A percentile compares a stretch with the other conserved stretches of the same genome.
Conservation (phyloP, 64 coral and sea anemone genomes). For the Anthopleura sola region DNA sequence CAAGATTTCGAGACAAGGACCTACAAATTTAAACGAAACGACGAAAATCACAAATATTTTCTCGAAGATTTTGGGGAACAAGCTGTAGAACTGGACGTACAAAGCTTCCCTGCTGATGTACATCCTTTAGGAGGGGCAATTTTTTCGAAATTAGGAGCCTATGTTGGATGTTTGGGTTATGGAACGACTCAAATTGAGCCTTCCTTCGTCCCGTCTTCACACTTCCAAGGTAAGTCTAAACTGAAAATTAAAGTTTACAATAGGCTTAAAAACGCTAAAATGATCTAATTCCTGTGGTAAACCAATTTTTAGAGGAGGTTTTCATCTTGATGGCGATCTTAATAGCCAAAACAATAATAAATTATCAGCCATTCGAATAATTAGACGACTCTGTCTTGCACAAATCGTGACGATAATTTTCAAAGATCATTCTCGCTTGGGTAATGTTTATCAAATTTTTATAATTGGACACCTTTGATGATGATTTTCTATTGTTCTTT, state of each 20-base stretch:
- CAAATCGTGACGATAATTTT: not conserved
- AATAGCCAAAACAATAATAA: not conserved
- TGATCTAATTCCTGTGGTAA: not conserved
- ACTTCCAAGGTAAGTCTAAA: not conserved
- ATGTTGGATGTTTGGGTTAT: slow-evolving; percentile 26
- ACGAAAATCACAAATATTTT: not conserved
- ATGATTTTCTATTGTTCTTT: not conserved
- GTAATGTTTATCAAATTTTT: not conserved
- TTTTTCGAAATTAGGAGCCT: slow-evolving; percentile 40
- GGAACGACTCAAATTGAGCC: not conserved
- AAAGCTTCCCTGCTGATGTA: slow-evolving; percentile 16
- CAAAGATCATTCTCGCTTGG: not conserved
- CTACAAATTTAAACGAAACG: slow-evolving; percentile 30
- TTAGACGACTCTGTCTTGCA: not conserved
- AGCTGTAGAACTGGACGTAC: not conserved
- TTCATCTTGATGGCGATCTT: not conserved
- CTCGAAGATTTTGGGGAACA: slow-evolving; percentile 24
- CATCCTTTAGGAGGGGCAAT: slow-evolving; percentile 32
- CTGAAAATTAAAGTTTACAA: not conserved
- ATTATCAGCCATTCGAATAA: not conserved
- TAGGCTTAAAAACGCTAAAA: not conserved
- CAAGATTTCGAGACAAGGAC: slow-evolving; percentile 31
- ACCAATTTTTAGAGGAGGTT: not conserved
- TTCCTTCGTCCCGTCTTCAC: slow-evolving; percentile 1
- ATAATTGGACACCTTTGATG: slow-evolving; percentile 6